Conservation (phyloP, 1,140 invertebrate species). For the Formica exsecta region DNA sequence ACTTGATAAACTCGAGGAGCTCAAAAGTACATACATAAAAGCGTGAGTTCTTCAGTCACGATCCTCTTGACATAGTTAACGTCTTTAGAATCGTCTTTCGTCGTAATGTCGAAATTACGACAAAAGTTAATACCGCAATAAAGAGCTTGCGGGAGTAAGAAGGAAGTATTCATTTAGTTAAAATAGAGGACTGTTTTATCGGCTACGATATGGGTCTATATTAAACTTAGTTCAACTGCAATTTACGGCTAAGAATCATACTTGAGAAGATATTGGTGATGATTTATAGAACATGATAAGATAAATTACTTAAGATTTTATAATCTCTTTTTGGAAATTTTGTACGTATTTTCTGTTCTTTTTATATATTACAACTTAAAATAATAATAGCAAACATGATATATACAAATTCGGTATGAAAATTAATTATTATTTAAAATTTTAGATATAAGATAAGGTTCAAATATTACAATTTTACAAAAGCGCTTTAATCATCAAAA, state of each 20-base stretch:
- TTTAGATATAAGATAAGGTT: background rate
- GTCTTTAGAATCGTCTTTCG: slow-evolving; percentile 4
- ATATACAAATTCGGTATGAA: background rate
- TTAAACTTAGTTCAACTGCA: slow-evolving; percentile 23
- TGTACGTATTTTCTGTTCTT: background rate
- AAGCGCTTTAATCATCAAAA: background rate
- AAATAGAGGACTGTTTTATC: background rate
- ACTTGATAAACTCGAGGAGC: background rate
- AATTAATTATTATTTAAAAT: slow-evolving; percentile 16
- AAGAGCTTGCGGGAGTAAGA: background rate
- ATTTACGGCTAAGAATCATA: slow-evolving; percentile 1
- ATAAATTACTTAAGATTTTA: background rate
- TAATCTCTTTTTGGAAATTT: background rate
- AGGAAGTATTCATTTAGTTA: slow-evolving; percentile 26
- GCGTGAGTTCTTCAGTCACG: background rate
- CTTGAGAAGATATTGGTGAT: slow-evolving; percentile 15
- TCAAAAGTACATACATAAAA: slow-evolving; percentile 28
- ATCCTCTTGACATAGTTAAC: background rate
- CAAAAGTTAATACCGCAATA: slow-evolving; percentile 19
- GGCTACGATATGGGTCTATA: background rate
- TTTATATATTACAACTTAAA: background rate
- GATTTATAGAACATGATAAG: background rate
- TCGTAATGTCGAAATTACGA: slow-evolving; percentile 7
- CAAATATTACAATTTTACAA: background rate
- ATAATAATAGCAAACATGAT: background rate